Conservation (phyloP, 2,113 vertebrate genomes). For the Corythoichthys haematopterus region DNA sequence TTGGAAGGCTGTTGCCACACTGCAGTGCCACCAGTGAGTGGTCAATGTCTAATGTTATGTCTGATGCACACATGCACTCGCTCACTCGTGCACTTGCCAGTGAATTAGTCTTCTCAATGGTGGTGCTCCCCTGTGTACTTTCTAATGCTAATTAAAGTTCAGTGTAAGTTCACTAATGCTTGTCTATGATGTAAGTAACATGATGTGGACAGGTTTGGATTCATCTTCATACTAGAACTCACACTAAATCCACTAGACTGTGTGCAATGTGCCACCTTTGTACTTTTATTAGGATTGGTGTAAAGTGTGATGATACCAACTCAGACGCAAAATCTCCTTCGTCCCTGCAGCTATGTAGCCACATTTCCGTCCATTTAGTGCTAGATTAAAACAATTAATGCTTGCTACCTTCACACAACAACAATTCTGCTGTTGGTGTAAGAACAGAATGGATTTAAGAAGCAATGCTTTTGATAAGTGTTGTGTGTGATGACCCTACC, state of each 20-base stretch:
- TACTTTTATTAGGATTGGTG: background rate
- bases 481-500: background rate
- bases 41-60: background rate
- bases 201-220: background rate
- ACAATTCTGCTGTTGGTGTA: background rate
- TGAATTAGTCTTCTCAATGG: background rate
- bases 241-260: background rate
- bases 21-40: background rate
- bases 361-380: background rate
- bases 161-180: background rate
- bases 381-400: background rate
- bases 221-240: background rate
- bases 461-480: background rate
- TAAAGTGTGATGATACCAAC: background rate
- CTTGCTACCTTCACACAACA: background rate
- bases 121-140: background rate
- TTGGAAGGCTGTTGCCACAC: no score
- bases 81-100: background rate
- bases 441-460: background rate
- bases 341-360: background rate
- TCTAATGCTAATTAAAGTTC: background rate
- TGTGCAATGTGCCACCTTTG: background rate
- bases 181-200: background rate
- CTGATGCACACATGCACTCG: background rate
- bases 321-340: background rate